phyloP scores from a whole-genome alignment of 2,888 invertebrate genomes.

The Eupithecia tripunctaria region DNA sequence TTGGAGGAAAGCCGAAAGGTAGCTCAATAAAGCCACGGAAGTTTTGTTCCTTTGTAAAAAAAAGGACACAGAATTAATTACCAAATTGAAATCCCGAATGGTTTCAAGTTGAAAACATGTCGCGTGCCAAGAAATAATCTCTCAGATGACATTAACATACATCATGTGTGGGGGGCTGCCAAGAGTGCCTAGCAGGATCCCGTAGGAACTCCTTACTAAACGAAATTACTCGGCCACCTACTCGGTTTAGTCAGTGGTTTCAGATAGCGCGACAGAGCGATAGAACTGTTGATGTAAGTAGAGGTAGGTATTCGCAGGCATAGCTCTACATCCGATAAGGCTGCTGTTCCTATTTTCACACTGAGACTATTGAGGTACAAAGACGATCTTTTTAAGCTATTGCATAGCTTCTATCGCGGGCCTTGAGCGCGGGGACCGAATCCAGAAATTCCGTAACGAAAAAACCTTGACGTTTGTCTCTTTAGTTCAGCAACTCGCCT shows the following conservation, averaged over 20 bases:
- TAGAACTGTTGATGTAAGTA: not conserved
- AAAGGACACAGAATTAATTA: not conserved
- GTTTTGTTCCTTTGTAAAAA: slow-evolving; percentile 4
- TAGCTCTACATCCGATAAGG: not conserved
- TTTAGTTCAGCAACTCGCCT: too few species aligned
- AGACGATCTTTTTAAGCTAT: too few species aligned
- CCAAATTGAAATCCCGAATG: slow-evolving; percentile 26
- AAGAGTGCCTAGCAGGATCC: slow-evolving; percentile 71
- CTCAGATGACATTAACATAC: slow-evolving; percentile 81
- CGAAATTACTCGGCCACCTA: slow-evolving; percentile 60
- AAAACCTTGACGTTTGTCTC: too few species aligned
- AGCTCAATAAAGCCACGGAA: not conserved
- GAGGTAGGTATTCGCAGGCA: not conserved
- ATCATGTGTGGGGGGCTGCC: slow-evolving; percentile 76
- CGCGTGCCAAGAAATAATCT: slow-evolving; percentile 82
- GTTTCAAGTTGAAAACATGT: slow-evolving; percentile 58
- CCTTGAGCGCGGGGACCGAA: too few species aligned
- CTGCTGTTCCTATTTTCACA: not conserved
- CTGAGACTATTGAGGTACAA: not conserved
- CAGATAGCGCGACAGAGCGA: too few species aligned
- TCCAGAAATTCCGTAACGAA: too few species aligned
- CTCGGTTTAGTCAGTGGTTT: not conserved
- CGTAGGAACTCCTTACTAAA: slow-evolving; percentile 68
- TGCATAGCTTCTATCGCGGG: too few species aligned
- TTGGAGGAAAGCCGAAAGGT: not conserved